phyloP scores from a whole-genome alignment of 2,888 invertebrate species.

The Eupithecia vulgata region DNA sequence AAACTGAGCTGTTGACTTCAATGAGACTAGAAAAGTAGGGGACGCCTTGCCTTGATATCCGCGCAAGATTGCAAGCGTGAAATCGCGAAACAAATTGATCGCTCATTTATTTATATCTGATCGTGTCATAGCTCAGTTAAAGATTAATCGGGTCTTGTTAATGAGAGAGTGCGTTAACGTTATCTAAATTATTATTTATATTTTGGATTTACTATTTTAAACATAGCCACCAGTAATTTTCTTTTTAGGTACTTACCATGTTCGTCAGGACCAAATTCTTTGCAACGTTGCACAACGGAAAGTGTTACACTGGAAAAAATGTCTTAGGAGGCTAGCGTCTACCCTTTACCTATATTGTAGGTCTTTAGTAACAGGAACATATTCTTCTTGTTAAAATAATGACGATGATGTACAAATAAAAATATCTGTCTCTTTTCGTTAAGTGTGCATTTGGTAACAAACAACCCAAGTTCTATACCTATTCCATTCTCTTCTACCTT shows the following conservation, averaged over 20 bases:
- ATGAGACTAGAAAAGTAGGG: conserved; percentile 37
- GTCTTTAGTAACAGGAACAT: too few species aligned
- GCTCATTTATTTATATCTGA: conserved; percentile 39
- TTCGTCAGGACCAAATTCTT: too few species aligned
- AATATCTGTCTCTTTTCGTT: too few species aligned
- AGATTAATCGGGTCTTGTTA: conserved; percentile 18
- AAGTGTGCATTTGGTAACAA: too few species aligned
- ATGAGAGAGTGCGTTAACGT: conserved; percentile 4
- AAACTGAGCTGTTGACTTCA: conserved; percentile 36
- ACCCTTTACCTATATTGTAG: too few species aligned
- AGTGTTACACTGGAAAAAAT: too few species aligned
- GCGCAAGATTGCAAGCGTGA: conserved; percentile 27
- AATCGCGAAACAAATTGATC: conserved; percentile 34
- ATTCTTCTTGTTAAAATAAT: too few species aligned
- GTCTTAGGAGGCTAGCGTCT: too few species aligned
- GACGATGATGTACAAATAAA: too few species aligned
- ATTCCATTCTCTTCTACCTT: too few species aligned
- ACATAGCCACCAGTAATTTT: background rate
- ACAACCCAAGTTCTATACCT: too few species aligned
- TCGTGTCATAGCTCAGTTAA: conserved; percentile 29
- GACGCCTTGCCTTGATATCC: conserved; percentile 36
- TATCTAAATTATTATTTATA: background rate
- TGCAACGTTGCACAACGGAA: too few species aligned
- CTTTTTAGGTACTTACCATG: background rate
- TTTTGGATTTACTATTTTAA: background rate